Base-by-base conservation (phyloP, 2,113 vertebrate genomes). In the Alaudala cheleensis region DNA sequence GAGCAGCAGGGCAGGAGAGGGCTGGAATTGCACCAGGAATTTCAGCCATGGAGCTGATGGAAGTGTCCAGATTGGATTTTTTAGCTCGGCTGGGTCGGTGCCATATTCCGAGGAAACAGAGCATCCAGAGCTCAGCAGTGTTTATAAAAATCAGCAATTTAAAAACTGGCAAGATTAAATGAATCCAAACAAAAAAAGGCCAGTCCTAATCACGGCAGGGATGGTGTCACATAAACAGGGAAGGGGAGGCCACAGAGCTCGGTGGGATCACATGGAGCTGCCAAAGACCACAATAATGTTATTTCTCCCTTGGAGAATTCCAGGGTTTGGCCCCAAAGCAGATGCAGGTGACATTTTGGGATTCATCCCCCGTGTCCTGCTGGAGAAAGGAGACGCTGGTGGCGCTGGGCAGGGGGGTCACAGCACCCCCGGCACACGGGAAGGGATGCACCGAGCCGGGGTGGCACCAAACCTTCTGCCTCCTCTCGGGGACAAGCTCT, bases 101-200 rank as follows among this genome's bases (percentile, higher is more conserved):
- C 87, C 84, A 69, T 8, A 1, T 19, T 40, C 31, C 1, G 25
- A 28, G 65, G 73, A 79, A 87, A 39, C 24, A 20, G 60, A 73
- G 60, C 49, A 56, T 64, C 22, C 73, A 76, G 61, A 33, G 60
- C 61, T 95, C 81, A 2, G 19, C 81, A 65, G 17, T 87, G 90
- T 96, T 95, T 91, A 76, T 44, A 72, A 74, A 92, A 83, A 39
- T 7, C 81, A 57, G 90, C 26, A 11, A 0, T 58, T 92, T 44
- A 8, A 67, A 58, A 84, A 47, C 81, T 49, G 57, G 87, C 44
- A 47, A 60, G 90, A 87, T 87, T 44, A 58, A 71, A 67, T 58
- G 31, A 87, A 29, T 60, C 56, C 93, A 96, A 96, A 95, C 77
- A 94, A 67, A 87, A 87, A 81, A 86, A 42, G 40, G 5, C 33